phyloP scores from a whole-genome alignment of 2,113 vertebrate genomes.

The Pelmatolapia mariae region DNA sequence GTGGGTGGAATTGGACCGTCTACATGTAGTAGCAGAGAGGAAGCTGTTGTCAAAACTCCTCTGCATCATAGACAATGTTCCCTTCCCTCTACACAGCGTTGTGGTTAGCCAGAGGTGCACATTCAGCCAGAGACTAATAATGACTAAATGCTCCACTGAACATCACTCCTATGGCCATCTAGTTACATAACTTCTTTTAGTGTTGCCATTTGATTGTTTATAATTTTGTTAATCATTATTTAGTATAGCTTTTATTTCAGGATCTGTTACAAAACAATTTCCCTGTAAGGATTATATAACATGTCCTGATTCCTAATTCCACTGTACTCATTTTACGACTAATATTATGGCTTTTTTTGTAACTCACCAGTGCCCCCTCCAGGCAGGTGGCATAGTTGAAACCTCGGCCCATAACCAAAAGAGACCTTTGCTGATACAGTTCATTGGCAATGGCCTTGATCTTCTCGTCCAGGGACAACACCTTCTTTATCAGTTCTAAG shows the following conservation, averaged over 20 bases:
- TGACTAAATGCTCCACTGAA: background rate
- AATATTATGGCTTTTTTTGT: background rate
- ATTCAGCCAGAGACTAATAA: background rate
- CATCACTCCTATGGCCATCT: background rate
- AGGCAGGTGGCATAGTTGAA: constrained; percentile 95
- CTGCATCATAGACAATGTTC: background rate
- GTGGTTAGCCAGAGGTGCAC: background rate
- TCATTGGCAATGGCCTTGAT: constrained; percentile 87
- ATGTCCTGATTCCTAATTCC: background rate
- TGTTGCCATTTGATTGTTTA: background rate
- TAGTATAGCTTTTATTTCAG: background rate
- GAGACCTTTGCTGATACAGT: constrained; percentile 84
- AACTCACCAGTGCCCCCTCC: constrained; percentile 93
- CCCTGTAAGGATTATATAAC: background rate
- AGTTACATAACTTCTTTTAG: background rate
- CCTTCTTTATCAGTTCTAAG: constrained; percentile 84
- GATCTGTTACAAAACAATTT: background rate
- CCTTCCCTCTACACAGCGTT: background rate
- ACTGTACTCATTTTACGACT: background rate
- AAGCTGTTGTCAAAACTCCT: background rate
- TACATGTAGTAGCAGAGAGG: background rate
- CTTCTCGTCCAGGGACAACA: constrained; percentile 83
- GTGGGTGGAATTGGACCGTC: background rate
- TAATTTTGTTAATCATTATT: background rate
- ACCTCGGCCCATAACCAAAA: constrained; percentile 94